Evolutionary conservation across 2,113 vertebrate species (phyloP).

Genomic region (Bubalus kerabau): DNA sequence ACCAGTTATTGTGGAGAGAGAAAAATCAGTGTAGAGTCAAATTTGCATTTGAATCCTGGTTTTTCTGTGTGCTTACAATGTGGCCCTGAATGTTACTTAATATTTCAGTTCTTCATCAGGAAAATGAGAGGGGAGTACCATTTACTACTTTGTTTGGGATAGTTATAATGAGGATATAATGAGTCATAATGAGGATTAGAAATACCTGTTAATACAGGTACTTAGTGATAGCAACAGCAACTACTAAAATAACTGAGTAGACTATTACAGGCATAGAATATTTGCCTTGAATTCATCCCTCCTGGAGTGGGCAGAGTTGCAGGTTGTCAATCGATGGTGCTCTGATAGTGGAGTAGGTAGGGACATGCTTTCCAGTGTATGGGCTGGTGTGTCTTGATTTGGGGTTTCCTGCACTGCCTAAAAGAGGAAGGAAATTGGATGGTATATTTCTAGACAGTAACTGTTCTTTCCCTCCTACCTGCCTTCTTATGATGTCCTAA

Average conservation of each 20-base stretch:
- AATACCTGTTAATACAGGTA: background rate
- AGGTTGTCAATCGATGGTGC: background rate
- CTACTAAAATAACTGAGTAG: background rate
- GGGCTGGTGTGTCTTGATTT: background rate
- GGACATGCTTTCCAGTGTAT: background rate
- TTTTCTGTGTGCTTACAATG: background rate
- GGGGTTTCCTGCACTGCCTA: background rate
- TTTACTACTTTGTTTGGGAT: background rate
- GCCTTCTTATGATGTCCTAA: slow-evolving; percentile 41
- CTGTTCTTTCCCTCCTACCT: background rate
- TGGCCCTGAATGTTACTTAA: background rate
- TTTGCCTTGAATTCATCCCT: background rate
- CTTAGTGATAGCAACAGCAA: background rate
- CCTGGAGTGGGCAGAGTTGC: background rate
- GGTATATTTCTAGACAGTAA: background rate
- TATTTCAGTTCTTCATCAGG: background rate
- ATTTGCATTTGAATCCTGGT: background rate
- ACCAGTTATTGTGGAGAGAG: background rate
- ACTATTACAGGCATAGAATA: background rate
- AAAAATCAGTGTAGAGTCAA: background rate
- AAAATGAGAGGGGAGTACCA: background rate
- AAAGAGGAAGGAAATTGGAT: background rate
- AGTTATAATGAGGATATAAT: background rate
- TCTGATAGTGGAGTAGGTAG: background rate
- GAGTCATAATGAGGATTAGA: background rate